Base-by-base conservation (phyloP, 37 sponge, comb jelly and placozoan species). In the Corticium candelabrum region DNA sequence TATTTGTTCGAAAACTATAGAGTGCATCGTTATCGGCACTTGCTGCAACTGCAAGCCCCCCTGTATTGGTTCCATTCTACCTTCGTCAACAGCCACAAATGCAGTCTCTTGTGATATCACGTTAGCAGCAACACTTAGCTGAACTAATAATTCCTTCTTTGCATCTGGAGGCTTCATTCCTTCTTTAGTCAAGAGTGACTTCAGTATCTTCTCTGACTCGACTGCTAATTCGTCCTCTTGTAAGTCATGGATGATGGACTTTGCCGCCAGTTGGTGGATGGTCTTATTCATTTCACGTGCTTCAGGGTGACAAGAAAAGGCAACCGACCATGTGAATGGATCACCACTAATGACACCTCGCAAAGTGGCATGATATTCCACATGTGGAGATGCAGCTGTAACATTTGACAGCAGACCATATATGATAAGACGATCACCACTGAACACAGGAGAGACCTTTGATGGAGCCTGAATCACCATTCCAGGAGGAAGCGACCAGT, bases 231-330 rank as follows among this genome's bases (percentile, higher is more conserved):
- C 34, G 32, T 81, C 41, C 30, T n/a, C 40, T 37, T 15, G 4
- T 78, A 77, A 84, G 40, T 85, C 89, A n/a, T 40, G 34, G 74
- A 89, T 75, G 38, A 89, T 86, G 30, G 75, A 7, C 78, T 87
- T 90, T 21, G 87, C 80, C 32, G 91, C 91, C 7, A 90, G 78
- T 7, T 87, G 91, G 81, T 90, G 91, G 62, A 90, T 68, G 62
- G 75, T 73, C n/a, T 74, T 35, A 5, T 79, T 34, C 34, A 38
- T 21, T 15, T 39, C 27, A 1, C 1, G 37, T n/a, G 35, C 27
- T 31, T 15, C 67, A 1, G 1, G 1, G 29, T 29, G 37, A 31
- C 74, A 40, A 21, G 41, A 4, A 37, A 86, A 81, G 15, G 57
- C 69, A 50, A 86, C 34, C 5, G 36, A 35, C 75, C 78, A 50